Percentiles rank a stretch among this genome's conserved stretches.
phyloP scores from a whole-genome alignment of 2,113 vertebrate genomes.

The Myrmecophaga tridactyla region DNA sequence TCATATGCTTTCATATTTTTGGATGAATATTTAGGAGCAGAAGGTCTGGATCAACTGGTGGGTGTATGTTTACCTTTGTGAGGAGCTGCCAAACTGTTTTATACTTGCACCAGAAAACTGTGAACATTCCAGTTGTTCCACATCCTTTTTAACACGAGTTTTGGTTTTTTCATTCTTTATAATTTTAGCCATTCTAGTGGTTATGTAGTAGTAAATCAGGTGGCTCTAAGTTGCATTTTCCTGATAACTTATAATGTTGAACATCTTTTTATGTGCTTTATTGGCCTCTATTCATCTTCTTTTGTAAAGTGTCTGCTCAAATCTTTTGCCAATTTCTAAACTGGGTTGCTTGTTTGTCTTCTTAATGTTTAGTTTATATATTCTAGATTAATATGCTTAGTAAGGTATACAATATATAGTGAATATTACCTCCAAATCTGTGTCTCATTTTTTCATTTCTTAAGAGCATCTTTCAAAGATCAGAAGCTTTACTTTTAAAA shows the following conservation, averaged over 20 bases:
- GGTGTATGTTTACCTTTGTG: constrained; percentile 3
- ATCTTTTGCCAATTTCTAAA: neutral
- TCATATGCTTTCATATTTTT: constrained; percentile 1
- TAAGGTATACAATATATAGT: neutral
- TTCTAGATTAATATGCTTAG: neutral
- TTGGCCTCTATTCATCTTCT: neutral
- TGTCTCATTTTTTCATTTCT: neutral
- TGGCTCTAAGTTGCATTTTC: neutral
- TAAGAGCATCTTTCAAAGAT: neutral
- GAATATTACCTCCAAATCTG: neutral
- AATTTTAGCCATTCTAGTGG: neutral
- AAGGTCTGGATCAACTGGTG: neutral
- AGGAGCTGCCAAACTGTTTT: neutral
- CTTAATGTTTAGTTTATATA: neutral
- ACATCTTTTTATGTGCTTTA: neutral
- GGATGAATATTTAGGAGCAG: neutral
- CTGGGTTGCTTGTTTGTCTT: neutral
- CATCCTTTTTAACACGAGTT: neutral
- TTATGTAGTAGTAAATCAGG: neutral
- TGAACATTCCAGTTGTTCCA: neutral
- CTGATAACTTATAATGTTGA: neutral
- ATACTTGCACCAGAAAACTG: neutral
- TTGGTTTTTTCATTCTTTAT: neutral
- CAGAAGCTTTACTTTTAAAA: constrained; percentile 31
- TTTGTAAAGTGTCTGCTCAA: neutral